Conservation (phyloP, 2,113 vertebrate species). For the Callopanchax toddi region DNA sequence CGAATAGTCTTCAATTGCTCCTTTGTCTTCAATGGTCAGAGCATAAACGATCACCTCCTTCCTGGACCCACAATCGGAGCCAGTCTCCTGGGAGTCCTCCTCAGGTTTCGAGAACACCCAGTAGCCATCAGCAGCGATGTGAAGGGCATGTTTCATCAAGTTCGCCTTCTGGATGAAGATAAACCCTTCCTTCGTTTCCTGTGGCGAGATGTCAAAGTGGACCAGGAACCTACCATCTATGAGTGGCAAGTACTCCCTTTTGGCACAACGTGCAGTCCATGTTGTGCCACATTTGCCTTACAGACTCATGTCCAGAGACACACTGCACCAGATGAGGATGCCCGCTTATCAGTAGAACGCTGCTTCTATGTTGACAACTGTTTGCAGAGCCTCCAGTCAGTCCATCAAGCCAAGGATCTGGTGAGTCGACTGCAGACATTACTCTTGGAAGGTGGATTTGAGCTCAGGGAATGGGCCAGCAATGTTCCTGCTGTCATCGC, state of each 20-base stretch:
- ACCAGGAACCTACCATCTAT: neutral
- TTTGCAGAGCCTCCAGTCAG: neutral
- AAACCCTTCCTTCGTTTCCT: neutral
- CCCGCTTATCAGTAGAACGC: neutral
- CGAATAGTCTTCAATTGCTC: neutral
- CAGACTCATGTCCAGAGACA: neutral
- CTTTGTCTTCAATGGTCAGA: neutral
- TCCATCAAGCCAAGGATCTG: neutral
- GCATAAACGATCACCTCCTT: neutral
- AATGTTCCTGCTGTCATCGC: neutral
- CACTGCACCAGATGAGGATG: neutral
- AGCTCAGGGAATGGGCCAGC: neutral
- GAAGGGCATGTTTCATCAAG: neutral
- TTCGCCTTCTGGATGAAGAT: neutral
- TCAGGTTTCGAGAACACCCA: neutral
- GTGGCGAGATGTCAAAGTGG: neutral
- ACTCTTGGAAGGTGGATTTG: constrained; percentile 1
- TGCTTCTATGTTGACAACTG: neutral
- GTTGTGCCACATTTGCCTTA: neutral
- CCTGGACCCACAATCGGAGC: neutral
- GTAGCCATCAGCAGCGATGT: neutral
- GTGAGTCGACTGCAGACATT: neutral
- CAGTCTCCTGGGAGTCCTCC: neutral
- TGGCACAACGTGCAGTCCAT: neutral
- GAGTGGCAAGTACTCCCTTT: neutral